Evolutionary conservation across 2,797 vertebrate species (phyloP), one percentile per base, ranked within the genome.

Genomic region (Tiaroga cobitis): DNA sequence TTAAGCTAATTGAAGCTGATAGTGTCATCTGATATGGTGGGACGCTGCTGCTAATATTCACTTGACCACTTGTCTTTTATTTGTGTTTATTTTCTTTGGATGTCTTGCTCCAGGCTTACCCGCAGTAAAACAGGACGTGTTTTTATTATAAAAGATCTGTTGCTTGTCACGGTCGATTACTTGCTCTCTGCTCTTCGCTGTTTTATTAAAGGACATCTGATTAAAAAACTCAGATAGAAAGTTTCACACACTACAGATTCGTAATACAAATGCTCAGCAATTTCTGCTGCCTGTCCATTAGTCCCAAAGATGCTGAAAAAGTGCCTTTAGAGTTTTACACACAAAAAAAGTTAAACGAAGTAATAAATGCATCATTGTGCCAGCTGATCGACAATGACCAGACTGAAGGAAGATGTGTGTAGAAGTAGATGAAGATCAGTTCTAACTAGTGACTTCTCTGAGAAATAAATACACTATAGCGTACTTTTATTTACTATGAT

Each of bases 1-100:
- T 19, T 77, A 68, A 81, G 80, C 70, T 74, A 84, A 84, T 72
- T 32, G 68, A 37, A 87, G 43, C 32, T 69, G 77, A 87, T 32
- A 15, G 78, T 84, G 65, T 61, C 49, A 67, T 75, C 24, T 61
- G 75, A 74, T 56, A 32, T 9, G 18, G 65, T 3, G 18, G n/a
- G 16, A 34, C 18, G 26, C 37, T 39, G 43, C 21, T 46, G 24
- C 63, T 81, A 70, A 81, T 78, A 39, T 59, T 77, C 65, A 70
- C 72, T 75, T 80, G 63, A 75, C 39, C 82, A 70, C 75, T 86
- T 79, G 65, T 80, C 37, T 84, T 61, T 65, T 61, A 46, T 82
- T 76, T 84, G 68, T 77, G 46, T 69, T 84, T 77, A 54, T 39
- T 67, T 61, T 46, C 51, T 32, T 34, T 51, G 3, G 15, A 32